These are phyloP conservation scores for Epizoanthus stellaris DNA, from an alignment of 92 coral and sea anemone species.

Conservation along the genomic window DNA sequence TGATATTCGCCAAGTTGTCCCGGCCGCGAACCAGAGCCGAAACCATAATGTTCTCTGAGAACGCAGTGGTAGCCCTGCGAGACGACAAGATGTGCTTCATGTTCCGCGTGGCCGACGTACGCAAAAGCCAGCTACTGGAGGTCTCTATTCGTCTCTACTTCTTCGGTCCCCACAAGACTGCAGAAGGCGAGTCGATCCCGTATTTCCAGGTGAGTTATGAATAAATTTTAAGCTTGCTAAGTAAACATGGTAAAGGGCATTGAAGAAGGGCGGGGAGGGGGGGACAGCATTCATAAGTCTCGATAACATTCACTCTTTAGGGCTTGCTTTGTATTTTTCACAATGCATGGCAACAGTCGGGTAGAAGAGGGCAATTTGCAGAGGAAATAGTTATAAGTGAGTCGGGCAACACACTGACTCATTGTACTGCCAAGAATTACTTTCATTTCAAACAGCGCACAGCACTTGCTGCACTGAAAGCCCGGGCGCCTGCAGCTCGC, in stretches of 20 bases:
- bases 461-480: too few species aligned
- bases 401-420: too few species aligned
- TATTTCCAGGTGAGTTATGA: constrained; percentile 61
- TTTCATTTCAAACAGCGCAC: too few species aligned
- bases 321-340: too few species aligned
- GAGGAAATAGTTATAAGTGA: too few species aligned
- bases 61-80: constrained; percentile 78
- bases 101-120: constrained; percentile 94
- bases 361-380: too few species aligned
- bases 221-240: constrained; percentile 27
- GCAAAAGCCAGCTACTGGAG: constrained; percentile 91
- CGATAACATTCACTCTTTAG: too few species aligned
- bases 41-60: constrained; percentile 82
- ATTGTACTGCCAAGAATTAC: too few species aligned
- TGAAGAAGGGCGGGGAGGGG: neutral
- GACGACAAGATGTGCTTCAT: constrained; percentile 74
- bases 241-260: constrained; percentile 13
- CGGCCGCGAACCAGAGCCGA: constrained; percentile 97
- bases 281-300: too few species aligned
- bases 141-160: constrained; percentile 78
- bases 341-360: too few species aligned
- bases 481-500: too few species aligned
- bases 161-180: constrained; percentile 68
- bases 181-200: constrained; percentile 69
- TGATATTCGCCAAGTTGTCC: constrained; percentile 93